These are phyloP conservation scores for Phocides pigmalion DNA, from an alignment of 1,140 invertebrate species.

Conservation along the genomic window DNA sequence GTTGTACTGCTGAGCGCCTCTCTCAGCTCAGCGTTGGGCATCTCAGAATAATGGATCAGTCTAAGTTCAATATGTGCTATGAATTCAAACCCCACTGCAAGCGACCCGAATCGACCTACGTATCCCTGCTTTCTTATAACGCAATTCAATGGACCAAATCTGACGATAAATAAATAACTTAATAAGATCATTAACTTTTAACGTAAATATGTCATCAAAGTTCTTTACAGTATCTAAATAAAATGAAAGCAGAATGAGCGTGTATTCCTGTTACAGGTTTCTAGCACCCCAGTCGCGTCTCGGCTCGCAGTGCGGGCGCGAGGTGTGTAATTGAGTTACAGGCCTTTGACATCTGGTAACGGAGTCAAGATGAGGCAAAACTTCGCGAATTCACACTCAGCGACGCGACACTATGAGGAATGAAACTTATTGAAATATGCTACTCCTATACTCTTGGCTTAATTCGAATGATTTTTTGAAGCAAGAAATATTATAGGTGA, in stretches of 20 bases:
- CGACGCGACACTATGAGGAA: background rate
- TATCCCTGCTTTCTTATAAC: no score
- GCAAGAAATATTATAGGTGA: no score
- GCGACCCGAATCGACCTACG: no score
- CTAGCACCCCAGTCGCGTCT: slow-evolving; percentile 3
- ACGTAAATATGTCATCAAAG: background rate
- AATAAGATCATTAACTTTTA: no score
- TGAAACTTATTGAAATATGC: background rate
- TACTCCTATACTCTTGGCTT: background rate
- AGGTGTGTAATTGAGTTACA: slow-evolving; percentile 21
- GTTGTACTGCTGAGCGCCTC: no score
- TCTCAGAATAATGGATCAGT: no score
- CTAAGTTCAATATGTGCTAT: no score
- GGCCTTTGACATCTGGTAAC: slow-evolving; percentile 10
- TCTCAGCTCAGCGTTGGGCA: no score
- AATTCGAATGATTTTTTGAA: background rate
- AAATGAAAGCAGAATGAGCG: background rate
- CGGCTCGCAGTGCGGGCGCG: slow-evolving; percentile 4
- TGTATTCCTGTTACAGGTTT: background rate
- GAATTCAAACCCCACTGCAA: no score
- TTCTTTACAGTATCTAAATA: background rate
- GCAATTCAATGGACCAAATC: no score
- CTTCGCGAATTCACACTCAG: background rate
- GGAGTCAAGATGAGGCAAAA: background rate
- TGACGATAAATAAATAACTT: no score